phyloP scores from a whole-genome alignment of 2,797 vertebrate genomes.

The Linurgus olivaceus region DNA sequence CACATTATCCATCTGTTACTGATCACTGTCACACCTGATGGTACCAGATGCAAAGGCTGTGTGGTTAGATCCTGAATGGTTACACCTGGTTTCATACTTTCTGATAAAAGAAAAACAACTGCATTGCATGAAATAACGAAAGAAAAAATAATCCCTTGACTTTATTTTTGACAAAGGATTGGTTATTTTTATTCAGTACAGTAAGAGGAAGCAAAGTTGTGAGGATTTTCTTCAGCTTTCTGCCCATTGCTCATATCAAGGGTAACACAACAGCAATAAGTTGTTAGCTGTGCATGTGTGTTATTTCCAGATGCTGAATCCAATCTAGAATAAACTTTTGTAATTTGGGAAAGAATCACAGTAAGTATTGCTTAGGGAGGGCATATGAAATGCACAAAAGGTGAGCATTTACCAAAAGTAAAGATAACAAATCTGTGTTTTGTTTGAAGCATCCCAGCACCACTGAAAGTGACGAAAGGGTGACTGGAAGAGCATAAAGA shows the following conservation, averaged over 20 bases:
- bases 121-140: background rate
- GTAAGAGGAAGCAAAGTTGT: background rate
- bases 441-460: background rate
- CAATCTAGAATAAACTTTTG: background rate
- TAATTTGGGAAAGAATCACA: background rate
- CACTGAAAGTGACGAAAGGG: background rate
- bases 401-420: background rate
- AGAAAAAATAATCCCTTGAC: background rate
- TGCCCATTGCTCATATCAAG: background rate
- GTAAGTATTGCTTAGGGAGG: background rate
- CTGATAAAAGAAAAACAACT: background rate
- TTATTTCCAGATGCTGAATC: constrained; percentile 4
- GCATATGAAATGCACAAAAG: background rate
- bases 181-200: background rate
- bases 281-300: background rate
- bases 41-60: background rate
- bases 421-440: background rate
- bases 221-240: background rate
- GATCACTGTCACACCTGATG: background rate
- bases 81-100: background rate
- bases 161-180: background rate
- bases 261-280: background rate
- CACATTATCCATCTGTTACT: background rate
- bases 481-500: background rate
- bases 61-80: background rate